Conservation (phyloP, 2,797 vertebrate genomes). For the Rhinoraja longicauda region DNA sequence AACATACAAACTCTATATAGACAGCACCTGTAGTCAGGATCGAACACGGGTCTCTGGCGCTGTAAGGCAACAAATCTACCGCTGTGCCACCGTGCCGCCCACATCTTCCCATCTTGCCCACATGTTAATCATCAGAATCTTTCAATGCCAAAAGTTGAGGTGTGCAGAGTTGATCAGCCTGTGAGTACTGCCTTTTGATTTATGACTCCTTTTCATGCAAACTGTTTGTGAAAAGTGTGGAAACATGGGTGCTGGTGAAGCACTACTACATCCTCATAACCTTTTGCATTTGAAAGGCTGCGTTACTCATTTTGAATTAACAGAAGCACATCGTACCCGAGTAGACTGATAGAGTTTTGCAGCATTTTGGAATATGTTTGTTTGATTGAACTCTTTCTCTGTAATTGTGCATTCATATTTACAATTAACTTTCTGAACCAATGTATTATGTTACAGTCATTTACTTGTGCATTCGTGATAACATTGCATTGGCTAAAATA, state of each 20-base stretch:
- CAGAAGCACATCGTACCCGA: neutral
- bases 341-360: neutral
- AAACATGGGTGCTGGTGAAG: neutral
- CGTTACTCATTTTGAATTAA: neutral
- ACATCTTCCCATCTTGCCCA: neutral
- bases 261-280: neutral
- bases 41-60: no score
- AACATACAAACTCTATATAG: no score
- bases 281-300: neutral
- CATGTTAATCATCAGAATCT: no score
- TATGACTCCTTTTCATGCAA: neutral
- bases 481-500: neutral
- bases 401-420: neutral
- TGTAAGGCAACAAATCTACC: no score
- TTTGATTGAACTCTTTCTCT: neutral
- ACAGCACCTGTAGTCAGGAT: no score
- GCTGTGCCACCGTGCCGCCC: no score
- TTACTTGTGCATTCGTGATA: neutral
- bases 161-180: no score
- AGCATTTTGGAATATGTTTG: neutral
- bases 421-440: neutral
- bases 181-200: no score
- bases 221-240: neutral
- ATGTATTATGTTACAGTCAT: no score
- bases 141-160: no score